Conservation (phyloP, 35 echinoderm and acorn worm species). For the Ophioderma brevispina region DNA sequence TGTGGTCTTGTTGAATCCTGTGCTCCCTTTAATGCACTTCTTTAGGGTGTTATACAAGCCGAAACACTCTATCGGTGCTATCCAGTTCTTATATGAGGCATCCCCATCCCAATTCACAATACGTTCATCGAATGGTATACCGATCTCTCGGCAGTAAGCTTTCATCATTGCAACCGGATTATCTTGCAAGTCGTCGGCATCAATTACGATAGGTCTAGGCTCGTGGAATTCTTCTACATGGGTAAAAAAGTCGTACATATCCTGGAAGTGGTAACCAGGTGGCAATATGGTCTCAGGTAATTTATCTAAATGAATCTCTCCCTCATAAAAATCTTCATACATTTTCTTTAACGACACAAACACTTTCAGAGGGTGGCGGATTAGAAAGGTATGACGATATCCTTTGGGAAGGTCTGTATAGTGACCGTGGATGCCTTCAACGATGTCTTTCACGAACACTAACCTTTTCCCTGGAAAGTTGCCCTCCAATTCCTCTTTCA, state of each 20-base stretch:
- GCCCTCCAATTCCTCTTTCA: slow-evolving; percentile 17
- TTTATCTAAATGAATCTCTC: not conserved
- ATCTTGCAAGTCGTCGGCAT: slow-evolving; percentile 32
- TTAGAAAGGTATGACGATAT: slow-evolving; percentile 28
- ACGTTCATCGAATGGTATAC: slow-evolving; percentile 33
- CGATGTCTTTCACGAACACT: slow-evolving; percentile 40
- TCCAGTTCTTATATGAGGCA: slow-evolving; percentile 11
- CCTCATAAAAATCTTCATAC: slow-evolving; percentile 10
- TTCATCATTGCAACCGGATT: slow-evolving; percentile 23
- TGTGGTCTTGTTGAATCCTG: not conserved
- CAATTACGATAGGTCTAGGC: slow-evolving; percentile 34
- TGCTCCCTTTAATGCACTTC: not conserved
- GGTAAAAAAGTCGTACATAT: slow-evolving; percentile 9
- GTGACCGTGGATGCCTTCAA: not conserved
- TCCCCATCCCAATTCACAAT: slow-evolving; percentile 31
- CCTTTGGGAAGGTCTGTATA: not conserved
- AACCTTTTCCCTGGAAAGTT: slow-evolving; percentile 8
- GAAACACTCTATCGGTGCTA: not conserved
- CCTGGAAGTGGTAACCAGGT: slow-evolving; percentile 17
- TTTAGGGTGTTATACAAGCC: not conserved
- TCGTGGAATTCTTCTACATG: slow-evolving; percentile 6
- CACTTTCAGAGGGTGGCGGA: slow-evolving; percentile 45
- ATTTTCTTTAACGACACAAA: not conserved
- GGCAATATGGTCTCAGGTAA: not conserved
- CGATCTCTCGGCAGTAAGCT: slow-evolving; percentile 7